phyloP scores from a whole-genome alignment of 2,888 invertebrate genomes.

The Tubulanus polymorphus region DNA sequence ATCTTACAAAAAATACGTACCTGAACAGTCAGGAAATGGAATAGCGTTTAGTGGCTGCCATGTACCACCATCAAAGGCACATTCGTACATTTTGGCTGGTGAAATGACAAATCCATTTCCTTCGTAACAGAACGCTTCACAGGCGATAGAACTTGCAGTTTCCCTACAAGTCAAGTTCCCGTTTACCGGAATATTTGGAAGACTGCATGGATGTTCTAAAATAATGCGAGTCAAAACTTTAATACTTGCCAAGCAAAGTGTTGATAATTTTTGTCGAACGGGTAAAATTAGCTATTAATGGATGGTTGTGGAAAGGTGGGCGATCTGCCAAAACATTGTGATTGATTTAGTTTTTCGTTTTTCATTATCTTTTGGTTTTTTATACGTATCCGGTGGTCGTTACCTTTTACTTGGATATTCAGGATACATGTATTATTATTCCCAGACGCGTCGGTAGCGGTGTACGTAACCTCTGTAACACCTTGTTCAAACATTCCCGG shows the following conservation, averaged over 20 bases:
- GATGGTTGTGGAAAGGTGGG: no score
- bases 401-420: conserved; percentile 57
- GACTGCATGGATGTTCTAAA: conserved; percentile 55
- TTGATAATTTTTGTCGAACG: no score
- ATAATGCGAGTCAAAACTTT: no score
- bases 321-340: no score
- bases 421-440: conserved; percentile 64
- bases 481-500: conserved; percentile 59
- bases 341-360: no score
- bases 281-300: no score
- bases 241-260: no score
- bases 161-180: conserved; percentile 57
- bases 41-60: conserved; percentile 50
- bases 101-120: conserved; percentile 62
- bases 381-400: no score
- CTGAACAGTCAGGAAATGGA: conserved; percentile 61
- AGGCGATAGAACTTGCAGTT: conserved; percentile 54
- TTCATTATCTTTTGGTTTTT: no score
- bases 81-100: conserved; percentile 51
- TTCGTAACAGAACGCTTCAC: conserved; percentile 61
- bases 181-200: conserved; percentile 55
- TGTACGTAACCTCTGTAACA: conserved; percentile 59
- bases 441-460: conserved; percentile 61
- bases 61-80: conserved; percentile 49
- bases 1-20: no score